Conservation (phyloP, 2,888 invertebrate genomes). For the Gnatocerus cornutus region DNA sequence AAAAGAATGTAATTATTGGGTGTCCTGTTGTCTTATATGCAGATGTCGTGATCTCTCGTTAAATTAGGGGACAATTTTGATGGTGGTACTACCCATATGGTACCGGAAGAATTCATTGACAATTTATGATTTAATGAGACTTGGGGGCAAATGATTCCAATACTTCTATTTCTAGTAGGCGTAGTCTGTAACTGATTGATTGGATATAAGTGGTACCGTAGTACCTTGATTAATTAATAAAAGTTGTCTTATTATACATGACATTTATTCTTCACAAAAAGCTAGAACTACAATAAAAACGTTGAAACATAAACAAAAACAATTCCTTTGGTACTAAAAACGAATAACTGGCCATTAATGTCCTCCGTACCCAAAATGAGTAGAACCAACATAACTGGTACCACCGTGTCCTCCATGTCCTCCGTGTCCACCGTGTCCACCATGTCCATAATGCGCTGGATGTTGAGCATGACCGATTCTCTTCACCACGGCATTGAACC, state of each 20-base stretch:
- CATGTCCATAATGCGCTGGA: conserved; percentile 56
- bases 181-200: too few species aligned
- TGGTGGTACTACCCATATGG: conserved; percentile 20
- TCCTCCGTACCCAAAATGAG: conserved; percentile 51
- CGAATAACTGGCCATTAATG: conserved; percentile 20
- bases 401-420: conserved; percentile 53
- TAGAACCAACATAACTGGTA: conserved; percentile 59
- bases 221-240: too few species aligned
- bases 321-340: conserved; percentile 24
- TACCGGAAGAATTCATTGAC: conserved; percentile 6
- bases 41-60: background rate
- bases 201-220: background rate
- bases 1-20: background rate
- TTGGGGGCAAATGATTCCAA: too few species aligned
- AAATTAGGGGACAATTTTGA: conserved; percentile 2
- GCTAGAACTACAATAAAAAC: conserved; percentile 1
- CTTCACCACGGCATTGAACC: conserved; percentile 59
- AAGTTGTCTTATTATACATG: background rate
- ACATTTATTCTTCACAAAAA: background rate
- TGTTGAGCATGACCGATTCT: conserved; percentile 59
- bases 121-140: too few species aligned
- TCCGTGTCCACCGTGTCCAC: conserved; percentile 37
- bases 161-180: too few species aligned
- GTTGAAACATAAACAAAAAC: conserved; percentile 24
- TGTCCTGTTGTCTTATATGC: conserved; percentile 15